These are phyloP conservation scores for Mellilla xanthometata DNA, from an alignment of 2,888 invertebrate species.

Conservation along the genomic window DNA sequence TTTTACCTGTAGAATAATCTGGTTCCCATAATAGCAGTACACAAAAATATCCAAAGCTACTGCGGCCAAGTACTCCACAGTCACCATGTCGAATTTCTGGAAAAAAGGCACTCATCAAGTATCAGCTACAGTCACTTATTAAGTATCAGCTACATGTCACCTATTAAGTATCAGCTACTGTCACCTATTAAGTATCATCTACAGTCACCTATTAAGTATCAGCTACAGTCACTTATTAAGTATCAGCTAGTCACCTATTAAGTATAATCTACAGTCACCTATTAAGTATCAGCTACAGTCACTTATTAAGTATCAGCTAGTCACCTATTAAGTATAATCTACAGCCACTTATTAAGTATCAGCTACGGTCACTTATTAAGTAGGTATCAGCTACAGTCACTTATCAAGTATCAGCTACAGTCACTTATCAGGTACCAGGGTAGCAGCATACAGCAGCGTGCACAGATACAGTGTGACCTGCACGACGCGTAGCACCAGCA, in stretches of 20 bases:
- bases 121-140: no score
- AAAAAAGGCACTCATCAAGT: no score
- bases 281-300: not conserved
- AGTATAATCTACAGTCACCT: not conserved
- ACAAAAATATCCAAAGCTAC: constrained; percentile 68
- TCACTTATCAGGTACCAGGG: constrained; percentile 39
- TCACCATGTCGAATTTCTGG: constrained; percentile 68
- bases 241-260: not conserved
- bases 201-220: constrained; percentile 29
- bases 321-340: no score
- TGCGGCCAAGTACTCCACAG: constrained; percentile 66
- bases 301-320: constrained; percentile 38
- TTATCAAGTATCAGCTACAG: not conserved
- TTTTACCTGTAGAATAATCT: constrained; percentile 65
- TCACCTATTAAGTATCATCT: not conserved
- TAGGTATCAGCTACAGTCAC: not conserved
- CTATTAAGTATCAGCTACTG: not conserved
- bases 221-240: constrained; percentile 22
- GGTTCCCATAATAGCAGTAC: constrained; percentile 70
- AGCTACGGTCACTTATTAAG: not conserved
- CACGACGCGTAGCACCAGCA: constrained; percentile 61
- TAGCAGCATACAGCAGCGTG: constrained; percentile 65
- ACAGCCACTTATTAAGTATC: not conserved
- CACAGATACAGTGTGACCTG: constrained; percentile 71
- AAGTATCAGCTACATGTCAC: not conserved